Evolutionary conservation across 2,888 invertebrate genomes (phyloP), one percentile per base, ranked within the genome.

Genomic region (Nysson spinosus): DNA sequence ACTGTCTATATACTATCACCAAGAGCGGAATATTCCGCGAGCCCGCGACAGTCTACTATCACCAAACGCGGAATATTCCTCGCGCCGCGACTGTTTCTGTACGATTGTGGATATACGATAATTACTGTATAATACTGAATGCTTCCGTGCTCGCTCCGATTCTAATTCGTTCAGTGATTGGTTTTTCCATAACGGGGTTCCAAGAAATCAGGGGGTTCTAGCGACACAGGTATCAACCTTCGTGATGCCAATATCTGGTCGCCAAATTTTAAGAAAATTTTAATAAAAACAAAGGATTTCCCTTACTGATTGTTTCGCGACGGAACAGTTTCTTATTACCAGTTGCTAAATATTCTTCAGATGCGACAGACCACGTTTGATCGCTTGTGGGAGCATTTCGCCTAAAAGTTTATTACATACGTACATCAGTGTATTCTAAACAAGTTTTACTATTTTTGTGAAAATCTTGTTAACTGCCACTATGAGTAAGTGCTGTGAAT

Each of bases 401-500:
- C 1, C 30, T 6, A 9, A n/a, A 30, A 30, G 24, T 35, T 24
- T 24, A 28, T 16, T n/a, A 7, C 6, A 14, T 35, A 35, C 16
- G 35, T 39, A 39, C 39, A 43, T 20, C 26, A 24, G 32, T 34
- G 9, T 7, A 16, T 34, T 34, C 3, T 43, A 12, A 35, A 54
- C 5, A 35, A 34, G 19, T 43, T 40, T 42, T 30, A 5, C 5
- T 30, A 30, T 54, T 35, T 28, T 30, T 1, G 16, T 32, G 30
- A 19, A 20, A 30, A 51, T n/a, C 24, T 30, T 12, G 12, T 2
- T 7, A 49, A 37, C 16, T 24, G 37, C 42, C 14, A 12, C 7
- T 54, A 35, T 6, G 9, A 35, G 52, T 44, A 22, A 51, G 26
- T 49, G 35, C 26, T 54, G 39, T 49, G 12, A 44, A 22, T 56